phyloP scores from a whole-genome alignment of 2,797 vertebrate species.

The Eupleurogrammus muticus region DNA sequence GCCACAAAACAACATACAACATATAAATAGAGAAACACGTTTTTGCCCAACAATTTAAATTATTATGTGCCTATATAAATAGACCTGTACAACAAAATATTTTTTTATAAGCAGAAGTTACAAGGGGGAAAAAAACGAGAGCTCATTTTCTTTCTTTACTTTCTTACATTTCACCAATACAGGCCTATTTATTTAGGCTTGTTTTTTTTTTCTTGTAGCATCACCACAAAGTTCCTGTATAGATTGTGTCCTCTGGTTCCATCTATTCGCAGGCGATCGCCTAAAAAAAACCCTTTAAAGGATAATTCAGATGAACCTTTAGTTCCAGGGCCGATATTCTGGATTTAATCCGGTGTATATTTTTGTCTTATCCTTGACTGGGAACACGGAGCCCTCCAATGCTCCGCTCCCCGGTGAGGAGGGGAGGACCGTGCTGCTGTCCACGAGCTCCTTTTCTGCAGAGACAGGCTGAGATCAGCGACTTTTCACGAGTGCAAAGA shows the following conservation, averaged over 20 bases:
- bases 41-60: conserved; percentile 47
- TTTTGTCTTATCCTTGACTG: conserved; percentile 57
- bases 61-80: conserved; percentile 43
- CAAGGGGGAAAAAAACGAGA: too few species aligned
- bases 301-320: conserved; percentile 14
- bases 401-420: conserved; percentile 46
- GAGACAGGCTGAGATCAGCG: conserved; percentile 1
- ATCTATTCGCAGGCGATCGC: not conserved
- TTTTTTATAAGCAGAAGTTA: not conserved
- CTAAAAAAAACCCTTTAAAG: not conserved
- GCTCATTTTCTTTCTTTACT: too few species aligned
- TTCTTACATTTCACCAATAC: not conserved
- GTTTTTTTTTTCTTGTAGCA: not conserved
- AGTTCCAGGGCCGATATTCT: conserved; percentile 87
- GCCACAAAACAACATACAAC: conserved; percentile 66
- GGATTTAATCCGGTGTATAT: conserved; percentile 60
- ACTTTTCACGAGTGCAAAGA: not conserved
- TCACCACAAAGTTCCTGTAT: conserved; percentile 3
- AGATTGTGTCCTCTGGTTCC: not conserved
- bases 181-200: not conserved
- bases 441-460: conserved; percentile 68
- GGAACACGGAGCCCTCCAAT: conserved; percentile 50
- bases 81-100: conserved; percentile 13
- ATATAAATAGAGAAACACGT: conserved; percentile 67
- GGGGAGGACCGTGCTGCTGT: conserved; percentile 56